Conservation (phyloP, 2,113 vertebrate genomes). For the Alethe diademata region DNA sequence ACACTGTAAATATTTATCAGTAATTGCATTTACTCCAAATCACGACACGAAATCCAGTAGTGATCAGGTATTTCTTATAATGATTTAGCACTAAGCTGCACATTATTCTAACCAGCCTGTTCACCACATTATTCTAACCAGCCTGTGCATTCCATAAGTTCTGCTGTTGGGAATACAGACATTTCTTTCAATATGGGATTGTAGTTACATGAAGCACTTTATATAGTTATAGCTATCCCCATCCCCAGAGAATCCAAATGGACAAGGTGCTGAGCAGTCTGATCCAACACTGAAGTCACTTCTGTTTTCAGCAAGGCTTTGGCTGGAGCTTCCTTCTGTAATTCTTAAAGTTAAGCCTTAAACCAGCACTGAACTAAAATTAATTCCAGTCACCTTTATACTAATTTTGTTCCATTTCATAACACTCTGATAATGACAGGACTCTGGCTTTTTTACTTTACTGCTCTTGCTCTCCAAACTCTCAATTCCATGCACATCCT, state of each 20-base stretch:
- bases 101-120: not conserved
- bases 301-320: not conserved
- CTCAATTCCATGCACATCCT: not conserved
- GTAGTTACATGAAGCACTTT: not conserved
- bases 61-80: not conserved
- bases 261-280: not conserved
- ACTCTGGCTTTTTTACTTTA: not conserved
- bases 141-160: not conserved
- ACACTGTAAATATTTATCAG: not conserved
- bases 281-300: not conserved
- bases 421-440: not conserved
- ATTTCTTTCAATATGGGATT: not conserved
- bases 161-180: not conserved
- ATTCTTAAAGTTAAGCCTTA: not conserved
- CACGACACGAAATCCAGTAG: not conserved
- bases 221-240: not conserved
- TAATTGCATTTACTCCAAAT: not conserved
- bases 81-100: not conserved
- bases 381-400: not conserved
- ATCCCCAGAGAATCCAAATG: not conserved
- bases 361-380: not conserved
- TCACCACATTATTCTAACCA: not conserved
- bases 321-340: not conserved
- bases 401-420: not conserved
- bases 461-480: not conserved